These are phyloP conservation scores for Amazona guildingii DNA, from an alignment of 2,113 vertebrate genomes.

Conservation along the genomic window DNA sequence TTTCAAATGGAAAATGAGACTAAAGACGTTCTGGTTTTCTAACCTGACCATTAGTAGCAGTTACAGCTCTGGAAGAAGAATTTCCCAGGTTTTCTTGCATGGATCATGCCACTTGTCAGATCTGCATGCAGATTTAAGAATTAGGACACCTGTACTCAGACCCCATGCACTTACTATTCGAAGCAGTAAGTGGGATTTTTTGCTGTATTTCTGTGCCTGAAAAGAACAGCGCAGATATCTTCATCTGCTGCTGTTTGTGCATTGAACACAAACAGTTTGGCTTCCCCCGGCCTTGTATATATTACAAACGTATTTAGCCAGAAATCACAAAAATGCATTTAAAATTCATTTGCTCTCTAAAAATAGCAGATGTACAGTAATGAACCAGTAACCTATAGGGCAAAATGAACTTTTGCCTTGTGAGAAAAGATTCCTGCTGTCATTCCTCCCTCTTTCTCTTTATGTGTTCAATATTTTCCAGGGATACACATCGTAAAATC, in stretches of 20 bases:
- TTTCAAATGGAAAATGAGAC: neutral
- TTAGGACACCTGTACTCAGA: neutral
- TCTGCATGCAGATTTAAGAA: neutral
- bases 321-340: neutral
- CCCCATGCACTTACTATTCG: neutral
- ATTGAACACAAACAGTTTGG: neutral
- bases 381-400: neutral
- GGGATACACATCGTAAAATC: conserved; percentile 25
- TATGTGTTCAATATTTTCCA: neutral
- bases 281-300: neutral
- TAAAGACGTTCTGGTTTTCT: neutral
- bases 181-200: neutral
- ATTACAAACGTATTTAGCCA: neutral
- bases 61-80: neutral
- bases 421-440: neutral
- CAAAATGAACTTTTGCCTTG: neutral
- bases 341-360: neutral
- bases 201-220: neutral
- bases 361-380: neutral
- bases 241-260: neutral
- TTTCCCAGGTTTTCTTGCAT: neutral
- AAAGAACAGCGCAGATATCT: neutral
- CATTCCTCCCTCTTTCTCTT: neutral
- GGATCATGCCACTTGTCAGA: neutral
- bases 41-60: neutral